phyloP scores from a whole-genome alignment of 2,797 vertebrate genomes.

The Mormyrops boulengeri region DNA sequence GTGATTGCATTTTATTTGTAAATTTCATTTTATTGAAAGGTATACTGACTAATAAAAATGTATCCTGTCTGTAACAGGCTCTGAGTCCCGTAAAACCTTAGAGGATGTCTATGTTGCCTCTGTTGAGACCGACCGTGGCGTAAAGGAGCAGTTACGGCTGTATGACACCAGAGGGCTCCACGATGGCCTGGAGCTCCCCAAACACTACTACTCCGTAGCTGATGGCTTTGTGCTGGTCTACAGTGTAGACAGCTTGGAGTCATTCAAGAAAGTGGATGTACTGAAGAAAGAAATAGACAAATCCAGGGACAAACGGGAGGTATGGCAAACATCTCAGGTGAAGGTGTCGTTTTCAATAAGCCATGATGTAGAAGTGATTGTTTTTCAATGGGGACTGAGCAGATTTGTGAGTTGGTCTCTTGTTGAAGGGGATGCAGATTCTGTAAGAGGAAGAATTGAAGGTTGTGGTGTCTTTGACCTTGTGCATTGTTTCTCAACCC shows the following conservation, averaged over 20 bases:
- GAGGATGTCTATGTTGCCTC: conserved; percentile 90
- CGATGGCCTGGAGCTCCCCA: conserved; percentile 78
- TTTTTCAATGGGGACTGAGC: neutral
- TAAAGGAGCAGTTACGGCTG: conserved; percentile 85
- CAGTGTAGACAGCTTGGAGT: conserved; percentile 81
- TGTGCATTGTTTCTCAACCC: neutral
- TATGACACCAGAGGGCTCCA: conserved; percentile 86
- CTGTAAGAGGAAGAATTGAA: neutral
- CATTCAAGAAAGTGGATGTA: conserved; percentile 79
- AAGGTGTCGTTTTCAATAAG: neutral
- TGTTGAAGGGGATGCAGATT: neutral
- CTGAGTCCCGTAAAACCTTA: conserved; percentile 77
- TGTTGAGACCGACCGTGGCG: conserved; percentile 84
- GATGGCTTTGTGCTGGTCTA: conserved; percentile 93
- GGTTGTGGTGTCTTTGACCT: neutral
- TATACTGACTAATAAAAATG: neutral
- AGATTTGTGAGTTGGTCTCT: neutral
- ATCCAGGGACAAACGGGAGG: conserved; percentile 92
- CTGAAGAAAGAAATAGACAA: conserved; percentile 90
- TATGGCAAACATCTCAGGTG: conserved; percentile 31
- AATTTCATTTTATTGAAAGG: neutral
- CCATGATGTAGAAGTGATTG: neutral
- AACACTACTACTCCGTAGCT: conserved; percentile 84
- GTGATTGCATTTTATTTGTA: neutral
- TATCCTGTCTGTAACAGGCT: conserved; percentile 53